Evolutionary conservation across 2,797 vertebrate genomes (phyloP).

Genomic region (Rhynchonycteris naso): DNA sequence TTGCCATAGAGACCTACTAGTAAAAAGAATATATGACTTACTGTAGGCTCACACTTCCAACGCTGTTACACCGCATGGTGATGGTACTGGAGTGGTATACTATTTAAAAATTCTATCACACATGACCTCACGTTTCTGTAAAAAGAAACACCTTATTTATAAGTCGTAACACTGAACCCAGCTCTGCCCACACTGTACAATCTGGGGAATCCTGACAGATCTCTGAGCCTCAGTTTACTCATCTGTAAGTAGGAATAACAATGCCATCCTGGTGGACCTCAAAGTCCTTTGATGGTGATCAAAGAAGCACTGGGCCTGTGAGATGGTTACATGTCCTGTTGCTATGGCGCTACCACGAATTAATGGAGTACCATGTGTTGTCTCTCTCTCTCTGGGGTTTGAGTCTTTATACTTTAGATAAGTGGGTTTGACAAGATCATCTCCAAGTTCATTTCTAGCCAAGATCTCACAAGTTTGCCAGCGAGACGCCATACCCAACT

Average conservation of each 20-base stretch:
- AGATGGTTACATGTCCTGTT: neutral
- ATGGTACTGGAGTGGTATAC: rapidly evolving
- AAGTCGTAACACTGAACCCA: neutral
- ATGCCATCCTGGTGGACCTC: neutral
- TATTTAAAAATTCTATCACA: neutral
- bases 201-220: neutral
- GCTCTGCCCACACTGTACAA: neutral
- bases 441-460: neutral
- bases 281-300: neutral
- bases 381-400: neutral
- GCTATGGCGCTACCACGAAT: neutral
- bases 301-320: neutral
- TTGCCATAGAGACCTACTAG: neutral
- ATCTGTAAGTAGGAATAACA: neutral
- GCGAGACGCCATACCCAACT: neutral
- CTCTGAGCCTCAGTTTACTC: neutral
- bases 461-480: neutral
- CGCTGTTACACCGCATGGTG: neutral
- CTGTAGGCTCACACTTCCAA: neutral
- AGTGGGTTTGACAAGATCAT: neutral
- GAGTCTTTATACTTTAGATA: neutral
- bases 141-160: neutral
- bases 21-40: neutral
- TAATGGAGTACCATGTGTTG: neutral
- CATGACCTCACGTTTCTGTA: neutral